Conservation (phyloP, 2,888 invertebrate genomes). For the Hypolimnas misippus region DNA sequence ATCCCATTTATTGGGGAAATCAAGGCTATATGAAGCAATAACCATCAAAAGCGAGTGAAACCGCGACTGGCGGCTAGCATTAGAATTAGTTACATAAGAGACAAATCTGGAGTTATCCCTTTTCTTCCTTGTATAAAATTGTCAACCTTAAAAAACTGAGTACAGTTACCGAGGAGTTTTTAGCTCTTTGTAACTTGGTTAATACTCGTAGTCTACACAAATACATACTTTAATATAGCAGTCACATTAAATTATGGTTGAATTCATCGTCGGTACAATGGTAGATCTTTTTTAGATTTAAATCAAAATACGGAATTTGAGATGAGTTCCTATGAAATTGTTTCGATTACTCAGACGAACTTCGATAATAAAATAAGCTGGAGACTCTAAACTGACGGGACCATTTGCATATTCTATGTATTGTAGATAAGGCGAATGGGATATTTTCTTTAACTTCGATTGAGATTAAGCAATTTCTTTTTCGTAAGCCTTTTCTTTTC, state of each 20-base stretch:
- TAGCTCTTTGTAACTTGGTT: not conserved
- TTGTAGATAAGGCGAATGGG: conserved; percentile 2
- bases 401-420: conserved; percentile 29
- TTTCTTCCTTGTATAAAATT: no score
- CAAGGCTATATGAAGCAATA: no score
- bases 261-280: conserved; percentile 21
- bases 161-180: no score
- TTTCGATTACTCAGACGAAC: conserved; percentile 50
- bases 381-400: conserved; percentile 21
- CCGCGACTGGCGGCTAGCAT: no score
- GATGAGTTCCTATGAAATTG: conserved; percentile 53
- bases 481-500: not conserved
- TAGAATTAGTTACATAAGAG: no score
- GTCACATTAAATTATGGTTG: not conserved
- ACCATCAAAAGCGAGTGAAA: no score
- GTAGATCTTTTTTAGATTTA: conserved; percentile 39
- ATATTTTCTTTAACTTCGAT: conserved; percentile 10
- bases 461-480: not conserved
- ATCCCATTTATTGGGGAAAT: no score
- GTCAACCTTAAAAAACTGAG: no score
- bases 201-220: not conserved
- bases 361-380: conserved; percentile 56
- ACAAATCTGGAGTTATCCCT: no score
- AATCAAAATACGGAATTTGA: conserved; percentile 51
- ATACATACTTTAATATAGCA: not conserved